Percentiles rank a stretch among this genome's conserved stretches.
phyloP scores from a whole-genome alignment of 1,140 invertebrate genomes.

The Diuraphis noxia region DNA sequence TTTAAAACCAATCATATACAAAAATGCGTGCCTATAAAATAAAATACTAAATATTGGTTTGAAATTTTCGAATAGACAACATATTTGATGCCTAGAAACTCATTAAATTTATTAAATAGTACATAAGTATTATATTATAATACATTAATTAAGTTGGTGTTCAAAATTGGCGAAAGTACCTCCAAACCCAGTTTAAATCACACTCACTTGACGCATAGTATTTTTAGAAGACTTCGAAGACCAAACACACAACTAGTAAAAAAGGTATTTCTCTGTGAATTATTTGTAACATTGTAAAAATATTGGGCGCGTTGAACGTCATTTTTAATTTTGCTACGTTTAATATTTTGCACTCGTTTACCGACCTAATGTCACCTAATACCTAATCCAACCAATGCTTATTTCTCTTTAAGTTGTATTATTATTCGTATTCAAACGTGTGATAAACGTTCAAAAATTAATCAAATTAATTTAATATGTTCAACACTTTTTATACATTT shows the following conservation, averaged over 20 bases:
- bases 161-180: not conserved
- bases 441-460: not conserved
- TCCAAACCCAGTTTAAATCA: not conserved
- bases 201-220: not conserved
- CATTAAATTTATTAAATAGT: not conserved
- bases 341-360: not conserved
- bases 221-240: not conserved
- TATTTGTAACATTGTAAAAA: not conserved
- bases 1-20: not conserved
- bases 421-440: not conserved
- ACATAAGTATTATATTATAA: not conserved
- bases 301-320: not conserved
- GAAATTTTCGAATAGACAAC: not conserved
- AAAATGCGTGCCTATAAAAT: not conserved
- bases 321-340: not conserved
- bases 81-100: not conserved
- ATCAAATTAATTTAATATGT: not conserved
- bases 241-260: not conserved
- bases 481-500: not conserved
- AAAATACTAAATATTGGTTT: not conserved
- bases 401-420: not conserved
- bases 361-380: not conserved
- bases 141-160: not conserved
- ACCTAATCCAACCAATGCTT: not conserved
- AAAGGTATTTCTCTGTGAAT: not conserved